These are phyloP conservation scores for Drosophila robusta DNA, from an alignment of 2,888 invertebrate species.

Conservation along the genomic window DNA sequence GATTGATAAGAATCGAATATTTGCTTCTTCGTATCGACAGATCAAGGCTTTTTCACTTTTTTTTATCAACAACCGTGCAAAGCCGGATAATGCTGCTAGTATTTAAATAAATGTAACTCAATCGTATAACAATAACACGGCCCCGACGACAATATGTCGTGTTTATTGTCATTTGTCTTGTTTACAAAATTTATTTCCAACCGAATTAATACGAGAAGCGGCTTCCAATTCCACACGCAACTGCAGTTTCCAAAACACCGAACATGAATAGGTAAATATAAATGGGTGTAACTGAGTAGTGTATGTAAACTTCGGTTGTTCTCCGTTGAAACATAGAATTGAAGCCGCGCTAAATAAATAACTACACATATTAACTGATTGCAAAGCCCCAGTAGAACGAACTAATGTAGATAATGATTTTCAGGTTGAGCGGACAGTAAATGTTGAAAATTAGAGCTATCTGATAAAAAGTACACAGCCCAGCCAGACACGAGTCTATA, in stretches of 20 bases:
- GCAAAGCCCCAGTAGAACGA: constrained; percentile 21
- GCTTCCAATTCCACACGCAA: constrained; percentile 41
- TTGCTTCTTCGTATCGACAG: background rate
- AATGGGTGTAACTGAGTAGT: background rate
- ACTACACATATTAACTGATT: constrained; percentile 1
- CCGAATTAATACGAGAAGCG: constrained; percentile 7
- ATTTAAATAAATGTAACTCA: constrained; percentile 17
- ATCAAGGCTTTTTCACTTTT: background rate
- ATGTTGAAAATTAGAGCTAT: constrained; percentile 7
- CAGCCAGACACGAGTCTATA: background rate
- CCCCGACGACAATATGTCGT: constrained; percentile 30
- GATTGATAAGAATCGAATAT: too few species aligned
- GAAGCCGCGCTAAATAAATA: constrained; percentile 33
- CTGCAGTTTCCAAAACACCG: constrained; percentile 20
- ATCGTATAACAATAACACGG: constrained; percentile 45
- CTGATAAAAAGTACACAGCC: constrained; percentile 29
- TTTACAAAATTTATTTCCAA: constrained; percentile 24
- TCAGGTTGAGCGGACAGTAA: constrained; percentile 13
- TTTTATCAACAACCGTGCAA: background rate
- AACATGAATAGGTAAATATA: constrained; percentile 1
- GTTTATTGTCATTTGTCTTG: constrained; percentile 40
- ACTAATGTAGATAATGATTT: constrained; percentile 44
- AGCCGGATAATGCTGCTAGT: background rate
- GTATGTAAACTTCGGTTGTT: too few species aligned
- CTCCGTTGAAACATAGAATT: constrained; percentile 11